Evolutionary conservation across 1,140 invertebrate species (phyloP), one percentile per base, ranked within the genome.

Genomic region (Pogonus chalceus): DNA sequence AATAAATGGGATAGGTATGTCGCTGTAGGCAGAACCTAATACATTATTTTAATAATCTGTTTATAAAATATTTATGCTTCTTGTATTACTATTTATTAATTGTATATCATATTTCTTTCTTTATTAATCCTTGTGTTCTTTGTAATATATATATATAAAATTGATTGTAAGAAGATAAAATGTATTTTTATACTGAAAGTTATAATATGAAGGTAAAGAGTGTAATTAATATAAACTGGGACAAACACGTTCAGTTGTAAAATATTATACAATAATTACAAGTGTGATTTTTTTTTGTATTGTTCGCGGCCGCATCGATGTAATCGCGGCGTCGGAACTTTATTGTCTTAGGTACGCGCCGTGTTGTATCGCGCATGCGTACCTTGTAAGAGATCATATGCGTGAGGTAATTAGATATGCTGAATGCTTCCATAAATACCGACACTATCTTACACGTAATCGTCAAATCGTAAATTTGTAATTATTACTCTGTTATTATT

Each of bases 241-340:
- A 43, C 37, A 43, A 43, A 43, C 37, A 43, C 37, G 7, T 43
- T 43, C 37, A 43, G 9, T 18, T 43, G 37, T 43, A 43, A 43
- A 43, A 43, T 43, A 43, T 43, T 26, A 51, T 51, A 51, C 16
- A 26, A 51, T 51, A 35, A 26, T 23, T 43, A 43, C 18, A 43
- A 43, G 37, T 16, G 37, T 43, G 37, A 43, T 9, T 43, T 18
- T 43, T 43, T 18, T 43, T 43, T 9, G 7, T 7, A 43, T 43
- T 7, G 37, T 9, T 43, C 26, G 26, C 26, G 26, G 7, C 9
- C 37, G 37, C 37, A 7, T 43, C 18, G 37, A 43, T 39, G 10
- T 47, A 14, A 54, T 54, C 4, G 18, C 21, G 10, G 20, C 18
- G 47, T 49, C 22, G 18, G 20, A 49, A 49, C 22, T 49, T 49